A percentile compares a stretch with the other conserved stretches of the same genome.
Conservation (phyloP, 2,113 vertebrate species). For the Actenoides hombroni region DNA sequence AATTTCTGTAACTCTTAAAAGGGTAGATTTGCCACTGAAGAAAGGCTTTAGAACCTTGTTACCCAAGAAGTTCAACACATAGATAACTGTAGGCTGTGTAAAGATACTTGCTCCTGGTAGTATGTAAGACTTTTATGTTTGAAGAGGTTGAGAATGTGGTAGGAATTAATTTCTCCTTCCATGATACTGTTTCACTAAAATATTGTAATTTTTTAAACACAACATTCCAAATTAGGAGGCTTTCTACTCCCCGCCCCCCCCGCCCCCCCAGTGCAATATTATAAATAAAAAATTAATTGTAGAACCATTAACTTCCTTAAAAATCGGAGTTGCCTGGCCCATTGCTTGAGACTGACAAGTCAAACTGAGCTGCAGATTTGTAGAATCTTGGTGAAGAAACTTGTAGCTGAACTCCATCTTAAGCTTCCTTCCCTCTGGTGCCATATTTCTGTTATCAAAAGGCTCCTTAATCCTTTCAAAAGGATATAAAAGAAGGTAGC, state of each 20-base stretch:
- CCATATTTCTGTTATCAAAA: neutral
- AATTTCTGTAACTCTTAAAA: neutral
- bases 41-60: neutral
- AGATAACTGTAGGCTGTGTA: neutral
- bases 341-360: neutral
- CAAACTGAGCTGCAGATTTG: neutral
- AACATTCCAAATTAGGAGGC: neutral
- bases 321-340: neutral
- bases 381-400: neutral
- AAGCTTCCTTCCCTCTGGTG: neutral
- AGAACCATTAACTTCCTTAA: neutral
- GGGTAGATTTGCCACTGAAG: neutral
- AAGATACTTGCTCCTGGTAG: neutral
- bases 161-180: neutral
- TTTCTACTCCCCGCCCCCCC: neutral
- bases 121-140: neutral
- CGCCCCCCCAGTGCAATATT: neutral
- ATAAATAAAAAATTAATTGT: neutral
- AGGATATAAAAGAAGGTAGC: neutral
- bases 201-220: neutral
- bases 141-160: neutral
- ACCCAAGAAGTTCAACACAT: neutral
- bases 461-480: neutral
- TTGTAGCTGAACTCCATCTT: neutral
- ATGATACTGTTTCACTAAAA: neutral